Percentiles rank a stretch among this genome's conserved stretches.
phyloP scores from a whole-genome alignment of 2,797 vertebrate species.

The Phoebastria nigripes region DNA sequence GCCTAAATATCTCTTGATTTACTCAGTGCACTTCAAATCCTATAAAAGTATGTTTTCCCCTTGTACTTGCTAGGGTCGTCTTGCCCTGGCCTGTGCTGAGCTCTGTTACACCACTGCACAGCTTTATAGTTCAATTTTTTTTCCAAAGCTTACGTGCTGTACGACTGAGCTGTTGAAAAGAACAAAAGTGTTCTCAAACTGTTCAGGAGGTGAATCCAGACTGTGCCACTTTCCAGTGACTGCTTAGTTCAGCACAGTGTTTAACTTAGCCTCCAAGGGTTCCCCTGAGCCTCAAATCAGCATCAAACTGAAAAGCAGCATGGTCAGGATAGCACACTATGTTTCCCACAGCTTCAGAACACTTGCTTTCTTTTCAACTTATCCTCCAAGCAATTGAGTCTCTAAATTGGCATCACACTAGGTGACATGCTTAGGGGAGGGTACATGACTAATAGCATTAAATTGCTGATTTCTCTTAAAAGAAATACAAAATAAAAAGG shows the following conservation, averaged over 20 bases:
- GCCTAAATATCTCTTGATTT: background rate
- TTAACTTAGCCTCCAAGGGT: background rate
- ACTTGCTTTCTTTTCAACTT: conserved; percentile 34
- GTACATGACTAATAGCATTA: background rate
- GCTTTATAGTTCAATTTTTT: background rate
- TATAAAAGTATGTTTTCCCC: background rate
- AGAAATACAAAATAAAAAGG: background rate
- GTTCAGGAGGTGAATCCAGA: background rate
- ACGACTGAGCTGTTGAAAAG: background rate
- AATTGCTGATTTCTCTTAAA: conserved; percentile 6
- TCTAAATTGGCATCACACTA: conserved; percentile 3
- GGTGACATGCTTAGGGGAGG: background rate
- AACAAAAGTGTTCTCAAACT: background rate
- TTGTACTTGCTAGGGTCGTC: background rate
- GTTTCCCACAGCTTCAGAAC: conserved; percentile 14
- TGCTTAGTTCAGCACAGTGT: background rate
- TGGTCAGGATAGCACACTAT: background rate
- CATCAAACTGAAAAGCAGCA: conserved; percentile 15
- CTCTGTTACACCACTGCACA: background rate
- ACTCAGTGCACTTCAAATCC: background rate
- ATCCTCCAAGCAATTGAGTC: background rate
- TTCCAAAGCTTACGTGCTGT: background rate
- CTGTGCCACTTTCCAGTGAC: background rate
- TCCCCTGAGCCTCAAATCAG: conserved; percentile 8
- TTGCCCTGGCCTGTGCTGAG: background rate